Evolutionary conservation across 1,140 invertebrate genomes (phyloP).

Genomic region (Pseudachorutes palmiensis): DNA sequence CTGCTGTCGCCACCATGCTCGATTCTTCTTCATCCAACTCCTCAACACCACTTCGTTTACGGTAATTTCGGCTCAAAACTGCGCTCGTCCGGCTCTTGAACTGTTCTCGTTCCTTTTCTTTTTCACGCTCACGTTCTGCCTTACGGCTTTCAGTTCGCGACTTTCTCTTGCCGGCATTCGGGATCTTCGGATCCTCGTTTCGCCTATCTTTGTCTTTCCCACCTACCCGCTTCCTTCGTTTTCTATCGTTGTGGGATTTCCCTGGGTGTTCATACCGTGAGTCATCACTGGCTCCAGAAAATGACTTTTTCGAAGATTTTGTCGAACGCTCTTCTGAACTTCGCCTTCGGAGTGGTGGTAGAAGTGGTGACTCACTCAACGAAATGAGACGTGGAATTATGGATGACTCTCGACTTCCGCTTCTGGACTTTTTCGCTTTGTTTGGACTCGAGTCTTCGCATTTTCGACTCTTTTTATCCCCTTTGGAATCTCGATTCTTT

Average conservation of each 20-base stretch:
- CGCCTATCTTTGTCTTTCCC: conserved; percentile 6
- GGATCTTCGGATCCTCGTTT: conserved; percentile 1
- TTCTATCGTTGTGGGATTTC: not conserved
- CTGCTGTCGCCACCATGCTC: not conserved
- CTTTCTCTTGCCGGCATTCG: not conserved
- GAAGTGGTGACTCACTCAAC: too few species aligned
- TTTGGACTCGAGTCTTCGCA: not conserved
- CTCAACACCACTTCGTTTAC: conserved; percentile 16
- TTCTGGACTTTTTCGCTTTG: too few species aligned
- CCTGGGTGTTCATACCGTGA: not conserved
- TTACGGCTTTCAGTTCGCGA: conserved; percentile 3
- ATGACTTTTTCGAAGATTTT: too few species aligned
- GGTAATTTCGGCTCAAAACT: conserved; percentile 27
- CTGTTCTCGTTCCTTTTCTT: conserved; percentile 10
- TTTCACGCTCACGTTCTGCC: not conserved
- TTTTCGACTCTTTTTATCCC: conserved; percentile 5
- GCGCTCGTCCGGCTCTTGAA: conserved; percentile 13
- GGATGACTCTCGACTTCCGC: too few species aligned
- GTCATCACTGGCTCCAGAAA: too few species aligned
- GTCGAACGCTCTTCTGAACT: too few species aligned
- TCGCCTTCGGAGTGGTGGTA: too few species aligned
- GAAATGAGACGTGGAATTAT: too few species aligned
- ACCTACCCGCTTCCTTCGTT: not conserved
- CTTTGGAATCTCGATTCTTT: conserved; percentile 6
- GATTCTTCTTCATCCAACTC: conserved; percentile 17